These are phyloP conservation scores for Anthopleura xanthogrammica DNA, from an alignment of 92 coral and sea anemone species.

Conservation along the genomic window DNA sequence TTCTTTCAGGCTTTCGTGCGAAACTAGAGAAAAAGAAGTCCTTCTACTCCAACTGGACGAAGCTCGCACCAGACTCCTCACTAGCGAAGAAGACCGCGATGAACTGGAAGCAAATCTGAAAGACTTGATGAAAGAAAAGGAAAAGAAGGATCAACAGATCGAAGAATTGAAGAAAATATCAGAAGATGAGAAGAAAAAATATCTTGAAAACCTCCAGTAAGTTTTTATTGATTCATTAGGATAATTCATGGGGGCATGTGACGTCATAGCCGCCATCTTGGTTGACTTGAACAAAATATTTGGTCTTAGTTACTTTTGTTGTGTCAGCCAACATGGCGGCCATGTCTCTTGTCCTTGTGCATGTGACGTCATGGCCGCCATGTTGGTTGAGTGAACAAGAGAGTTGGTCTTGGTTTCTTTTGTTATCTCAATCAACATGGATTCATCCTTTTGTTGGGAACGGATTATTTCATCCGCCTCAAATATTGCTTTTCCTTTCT, in stretches of 20 bases:
- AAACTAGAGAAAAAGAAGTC: conserved; percentile 69
- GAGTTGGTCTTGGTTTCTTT: no score
- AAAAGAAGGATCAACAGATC: conserved; percentile 66
- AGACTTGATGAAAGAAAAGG: conserved; percentile 56
- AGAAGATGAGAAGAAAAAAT: conserved; percentile 68
- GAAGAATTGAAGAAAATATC: conserved; percentile 60
- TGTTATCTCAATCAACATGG: no score
- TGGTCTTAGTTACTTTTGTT: no score
- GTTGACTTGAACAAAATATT: no score
- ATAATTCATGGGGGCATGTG: not conserved
- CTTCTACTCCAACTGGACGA: conserved; percentile 71
- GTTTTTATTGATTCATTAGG: conserved; percentile 1
- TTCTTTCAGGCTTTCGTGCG: conserved; percentile 52
- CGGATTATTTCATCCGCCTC: not conserved
- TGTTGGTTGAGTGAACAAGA: no score
- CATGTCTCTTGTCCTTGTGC: no score
- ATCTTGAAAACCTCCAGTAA: conserved; percentile 79
- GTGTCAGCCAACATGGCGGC: no score
- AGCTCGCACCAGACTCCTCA: conserved; percentile 67
- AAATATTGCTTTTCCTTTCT: not conserved
- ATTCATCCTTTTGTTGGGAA: not conserved
- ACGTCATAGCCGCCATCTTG: not conserved
- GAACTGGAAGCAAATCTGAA: conserved; percentile 59
- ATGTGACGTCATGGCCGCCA: no score
- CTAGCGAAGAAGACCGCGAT: conserved; percentile 75